Conservation (phyloP, 2,888 invertebrate genomes). For the Copidosoma aretas region DNA sequence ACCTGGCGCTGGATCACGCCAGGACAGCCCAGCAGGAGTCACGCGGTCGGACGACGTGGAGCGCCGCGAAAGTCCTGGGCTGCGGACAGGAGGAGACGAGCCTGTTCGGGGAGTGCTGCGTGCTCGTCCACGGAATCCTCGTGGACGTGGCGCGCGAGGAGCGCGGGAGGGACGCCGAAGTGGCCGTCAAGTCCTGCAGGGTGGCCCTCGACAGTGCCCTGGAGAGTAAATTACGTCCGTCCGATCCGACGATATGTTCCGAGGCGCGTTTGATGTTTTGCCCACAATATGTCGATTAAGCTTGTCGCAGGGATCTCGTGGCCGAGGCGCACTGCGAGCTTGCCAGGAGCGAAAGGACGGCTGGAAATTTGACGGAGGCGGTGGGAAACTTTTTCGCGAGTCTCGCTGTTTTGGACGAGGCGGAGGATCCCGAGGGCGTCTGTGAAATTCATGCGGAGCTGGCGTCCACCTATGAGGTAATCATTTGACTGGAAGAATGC, state of each 20-base stretch:
- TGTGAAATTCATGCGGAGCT: slow-evolving; percentile 51
- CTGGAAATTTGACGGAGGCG: slow-evolving; percentile 44
- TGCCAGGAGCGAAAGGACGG: slow-evolving; percentile 45
- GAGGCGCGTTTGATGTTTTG: no score
- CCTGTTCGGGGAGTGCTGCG: slow-evolving; percentile 49
- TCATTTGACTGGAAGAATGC: neutral
- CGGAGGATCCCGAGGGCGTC: slow-evolving; percentile 46
- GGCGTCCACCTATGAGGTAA: slow-evolving; percentile 51
- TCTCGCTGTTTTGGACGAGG: slow-evolving; percentile 46
- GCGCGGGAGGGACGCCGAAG: slow-evolving; percentile 35
- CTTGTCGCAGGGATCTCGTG: slow-evolving; percentile 43
- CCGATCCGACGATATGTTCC: neutral
- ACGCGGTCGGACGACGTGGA: slow-evolving; percentile 44
- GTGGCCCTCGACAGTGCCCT: slow-evolving; percentile 34
- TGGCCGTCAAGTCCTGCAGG: slow-evolving; percentile 43
- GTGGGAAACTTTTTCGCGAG: slow-evolving; percentile 47
- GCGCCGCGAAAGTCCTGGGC: slow-evolving; percentile 42
- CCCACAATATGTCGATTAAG: slow-evolving; percentile 35
- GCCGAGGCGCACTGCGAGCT: slow-evolving; percentile 47
- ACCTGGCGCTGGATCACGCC: slow-evolving; percentile 44
- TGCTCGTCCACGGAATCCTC: slow-evolving; percentile 45
- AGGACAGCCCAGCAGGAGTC: slow-evolving; percentile 45
- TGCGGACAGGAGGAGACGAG: slow-evolving; percentile 41
- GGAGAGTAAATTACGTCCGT: slow-evolving; percentile 13
- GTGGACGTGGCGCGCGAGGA: slow-evolving; percentile 41